These are phyloP conservation scores for Anas acuta DNA, from an alignment of 2,797 vertebrate genomes.

Conservation along the genomic window DNA sequence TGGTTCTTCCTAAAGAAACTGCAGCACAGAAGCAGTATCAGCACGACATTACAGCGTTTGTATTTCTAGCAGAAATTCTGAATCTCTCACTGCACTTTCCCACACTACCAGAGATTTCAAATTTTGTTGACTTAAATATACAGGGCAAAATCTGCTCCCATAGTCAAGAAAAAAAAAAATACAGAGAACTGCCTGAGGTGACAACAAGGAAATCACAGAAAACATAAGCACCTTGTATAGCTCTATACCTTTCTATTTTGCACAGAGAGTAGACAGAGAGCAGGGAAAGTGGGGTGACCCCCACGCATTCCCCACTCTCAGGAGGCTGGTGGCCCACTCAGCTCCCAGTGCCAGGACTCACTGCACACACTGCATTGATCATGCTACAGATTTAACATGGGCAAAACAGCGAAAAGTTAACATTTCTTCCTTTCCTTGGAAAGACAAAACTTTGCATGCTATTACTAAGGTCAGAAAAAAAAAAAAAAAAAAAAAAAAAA, in stretches of 20 bases:
- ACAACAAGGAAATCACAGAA: neutral
- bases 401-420: conserved; percentile 2
- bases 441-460: conserved; percentile 57
- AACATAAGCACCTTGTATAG: neutral
- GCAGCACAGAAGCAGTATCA: neutral
- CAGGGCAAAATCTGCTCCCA: neutral
- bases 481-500: no score
- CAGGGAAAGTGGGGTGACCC: neutral
- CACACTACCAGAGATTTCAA: neutral
- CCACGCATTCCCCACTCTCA: fast-evolving
- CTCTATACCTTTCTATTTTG: neutral
- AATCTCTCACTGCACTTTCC: neutral
- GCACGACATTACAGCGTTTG: neutral
- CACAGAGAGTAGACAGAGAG: neutral
- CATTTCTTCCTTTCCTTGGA: conserved; percentile 25
- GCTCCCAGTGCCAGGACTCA: neutral
- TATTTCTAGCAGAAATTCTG: neutral
- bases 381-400: neutral
- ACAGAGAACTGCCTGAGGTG: neutral
- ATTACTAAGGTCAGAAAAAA: conserved; percentile 60
- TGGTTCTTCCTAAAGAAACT: neutral
- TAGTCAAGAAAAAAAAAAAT: neutral
- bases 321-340: neutral
- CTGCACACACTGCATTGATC: neutral
- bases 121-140: neutral